These are phyloP conservation scores for Lethrus apterus DNA, from an alignment of 1,140 invertebrate genomes.

Conservation along the genomic window DNA sequence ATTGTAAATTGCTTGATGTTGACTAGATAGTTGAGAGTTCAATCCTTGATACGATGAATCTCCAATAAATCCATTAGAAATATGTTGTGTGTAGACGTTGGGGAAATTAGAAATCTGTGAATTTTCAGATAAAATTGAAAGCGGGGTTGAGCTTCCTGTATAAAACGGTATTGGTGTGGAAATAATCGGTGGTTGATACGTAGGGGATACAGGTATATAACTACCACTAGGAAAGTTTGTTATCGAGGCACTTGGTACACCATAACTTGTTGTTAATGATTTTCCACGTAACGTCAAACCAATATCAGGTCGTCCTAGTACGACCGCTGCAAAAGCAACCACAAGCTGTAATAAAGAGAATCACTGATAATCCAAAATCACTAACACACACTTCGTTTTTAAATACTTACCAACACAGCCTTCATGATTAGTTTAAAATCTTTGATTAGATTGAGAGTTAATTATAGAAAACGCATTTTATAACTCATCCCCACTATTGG, in stretches of 20 bases:
- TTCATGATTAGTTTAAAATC: slow-evolving; percentile 17
- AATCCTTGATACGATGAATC: too few relatives aligned
- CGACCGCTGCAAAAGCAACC: slow-evolving; percentile 7
- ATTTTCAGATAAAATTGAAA: not conserved
- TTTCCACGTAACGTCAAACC: slow-evolving; percentile 17
- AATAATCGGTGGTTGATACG: slow-evolving; percentile 5
- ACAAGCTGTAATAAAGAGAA: slow-evolving; percentile 16
- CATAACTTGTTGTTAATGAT: slow-evolving; percentile 19
- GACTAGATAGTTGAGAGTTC: not conserved
- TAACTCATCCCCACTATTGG: slow-evolving; percentile 19
- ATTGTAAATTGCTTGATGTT: too few relatives aligned
- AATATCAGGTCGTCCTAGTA: slow-evolving; percentile 19
- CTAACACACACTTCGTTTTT: not conserved
- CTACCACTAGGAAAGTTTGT: slow-evolving; percentile 6
- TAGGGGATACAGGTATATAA: slow-evolving; percentile 13
- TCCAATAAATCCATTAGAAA: too few relatives aligned
- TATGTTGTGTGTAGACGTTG: not conserved
- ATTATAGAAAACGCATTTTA: slow-evolving; percentile 19
- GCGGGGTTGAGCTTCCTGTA: slow-evolving; percentile 1
- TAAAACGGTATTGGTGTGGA: slow-evolving; percentile 9
- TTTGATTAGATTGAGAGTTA: slow-evolving; percentile 9
- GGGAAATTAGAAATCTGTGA: slow-evolving; percentile 6
- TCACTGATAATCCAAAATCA: not conserved
- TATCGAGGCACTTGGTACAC: slow-evolving; percentile 15
- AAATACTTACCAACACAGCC: slow-evolving; percentile 20